Evolutionary conservation across 2,888 invertebrate genomes (phyloP).

Genomic region (Dione juno): DNA sequence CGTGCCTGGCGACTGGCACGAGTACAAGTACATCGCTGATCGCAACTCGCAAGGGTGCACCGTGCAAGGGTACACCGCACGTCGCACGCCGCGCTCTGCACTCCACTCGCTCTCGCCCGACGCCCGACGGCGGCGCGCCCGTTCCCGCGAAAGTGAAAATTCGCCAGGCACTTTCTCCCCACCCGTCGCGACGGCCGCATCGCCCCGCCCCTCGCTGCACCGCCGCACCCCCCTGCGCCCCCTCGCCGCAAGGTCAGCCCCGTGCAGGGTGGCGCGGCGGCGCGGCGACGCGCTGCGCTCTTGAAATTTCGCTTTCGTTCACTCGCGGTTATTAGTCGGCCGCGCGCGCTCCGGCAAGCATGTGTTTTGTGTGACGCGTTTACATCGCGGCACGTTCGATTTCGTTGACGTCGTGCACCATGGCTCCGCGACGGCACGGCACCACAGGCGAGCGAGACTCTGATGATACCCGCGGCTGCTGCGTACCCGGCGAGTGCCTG

Average conservation of each 20-base stretch:
- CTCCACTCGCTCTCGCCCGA: slow-evolving; percentile 42
- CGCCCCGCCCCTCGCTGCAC: slow-evolving; percentile 69
- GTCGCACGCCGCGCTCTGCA: background rate
- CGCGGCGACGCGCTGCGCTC: slow-evolving; percentile 83
- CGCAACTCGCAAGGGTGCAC: background rate
- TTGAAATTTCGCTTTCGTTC: slow-evolving; percentile 89
- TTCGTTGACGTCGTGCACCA: slow-evolving; percentile 74
- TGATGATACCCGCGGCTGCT: slow-evolving; percentile 87
- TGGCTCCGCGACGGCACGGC: slow-evolving; percentile 81
- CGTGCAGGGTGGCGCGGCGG: slow-evolving; percentile 57
- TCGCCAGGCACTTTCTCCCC: slow-evolving; percentile 81
- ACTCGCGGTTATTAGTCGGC: slow-evolving; percentile 83
- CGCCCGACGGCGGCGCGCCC: slow-evolving; percentile 53
- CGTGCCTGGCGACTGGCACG: background rate
- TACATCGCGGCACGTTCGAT: slow-evolving; percentile 71
- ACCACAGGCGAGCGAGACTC: slow-evolving; percentile 77
- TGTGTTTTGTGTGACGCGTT: slow-evolving; percentile 83
- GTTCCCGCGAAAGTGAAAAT: slow-evolving; percentile 79
- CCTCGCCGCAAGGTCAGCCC: slow-evolving; percentile 53
- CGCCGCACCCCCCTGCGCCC: slow-evolving; percentile 58
- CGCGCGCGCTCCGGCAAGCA: slow-evolving; percentile 84
- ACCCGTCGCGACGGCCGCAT: slow-evolving; percentile 56
- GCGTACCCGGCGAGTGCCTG: slow-evolving; percentile 93
- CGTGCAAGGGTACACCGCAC: slow-evolving; percentile 9
- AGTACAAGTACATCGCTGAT: background rate